Conservation (phyloP, 1,140 invertebrate genomes). For the Aphaenogaster rudis region DNA sequence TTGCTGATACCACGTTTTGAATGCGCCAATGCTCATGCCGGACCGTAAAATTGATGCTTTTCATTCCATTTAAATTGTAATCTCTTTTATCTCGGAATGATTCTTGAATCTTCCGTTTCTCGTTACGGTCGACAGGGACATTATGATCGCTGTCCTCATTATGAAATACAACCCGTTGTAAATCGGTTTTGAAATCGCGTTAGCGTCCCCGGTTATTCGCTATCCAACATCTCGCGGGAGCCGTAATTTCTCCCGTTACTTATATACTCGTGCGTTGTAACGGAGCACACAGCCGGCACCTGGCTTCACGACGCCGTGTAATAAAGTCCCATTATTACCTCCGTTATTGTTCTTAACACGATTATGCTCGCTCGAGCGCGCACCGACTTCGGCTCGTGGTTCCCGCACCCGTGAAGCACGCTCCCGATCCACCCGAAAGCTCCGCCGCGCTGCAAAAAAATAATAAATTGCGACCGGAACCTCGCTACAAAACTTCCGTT, state of each 20-base stretch:
- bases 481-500: slow-evolving; percentile 9
- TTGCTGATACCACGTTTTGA: not conserved
- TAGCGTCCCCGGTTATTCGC: slow-evolving; percentile 14
- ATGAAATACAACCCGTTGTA: not conserved
- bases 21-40: not conserved
- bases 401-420: not conserved
- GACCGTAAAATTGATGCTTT: not conserved
- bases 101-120: not conserved
- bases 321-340: slow-evolving; percentile 55
- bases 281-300: not conserved
- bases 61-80: not conserved
- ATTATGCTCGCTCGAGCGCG: slow-evolving; percentile 48
- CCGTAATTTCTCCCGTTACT: slow-evolving; percentile 29
- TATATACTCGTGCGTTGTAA: slow-evolving; percentile 46
- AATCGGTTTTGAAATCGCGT: slow-evolving; percentile 33
- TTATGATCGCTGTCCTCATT: not conserved
- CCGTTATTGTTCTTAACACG: slow-evolving; percentile 50
- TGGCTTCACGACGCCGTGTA: slow-evolving; percentile 34
- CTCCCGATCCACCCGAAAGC: slow-evolving; percentile 21
- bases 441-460: slow-evolving; percentile 29
- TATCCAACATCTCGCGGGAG: slow-evolving; percentile 30
- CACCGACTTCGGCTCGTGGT: not conserved
- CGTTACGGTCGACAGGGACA: not conserved
- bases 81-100: not conserved
- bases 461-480: slow-evolving; percentile 32